These are phyloP conservation scores for Salpingus planirostris DNA, from an alignment of 2,888 invertebrate genomes.

Conservation along the genomic window DNA sequence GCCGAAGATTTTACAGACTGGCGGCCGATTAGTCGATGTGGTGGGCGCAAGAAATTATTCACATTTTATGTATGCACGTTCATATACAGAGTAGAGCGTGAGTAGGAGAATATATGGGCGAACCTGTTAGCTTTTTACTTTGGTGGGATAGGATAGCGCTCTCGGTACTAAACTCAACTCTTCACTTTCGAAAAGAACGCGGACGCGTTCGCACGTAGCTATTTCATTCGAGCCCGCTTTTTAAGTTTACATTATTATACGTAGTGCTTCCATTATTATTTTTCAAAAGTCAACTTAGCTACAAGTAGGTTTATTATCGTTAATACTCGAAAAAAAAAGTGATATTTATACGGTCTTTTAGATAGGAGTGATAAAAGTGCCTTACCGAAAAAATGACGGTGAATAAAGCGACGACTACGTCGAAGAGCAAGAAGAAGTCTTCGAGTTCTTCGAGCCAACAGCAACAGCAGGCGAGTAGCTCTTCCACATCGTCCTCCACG, in stretches of 20 bases:
- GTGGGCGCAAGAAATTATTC: too few relatives aligned
- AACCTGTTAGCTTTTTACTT: too few relatives aligned
- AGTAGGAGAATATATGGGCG: too few relatives aligned
- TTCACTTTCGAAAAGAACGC: constrained; percentile 28
- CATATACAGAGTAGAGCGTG: too few relatives aligned
- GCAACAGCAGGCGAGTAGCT: constrained; percentile 22
- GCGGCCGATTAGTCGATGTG: neutral
- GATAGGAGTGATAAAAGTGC: constrained; percentile 4
- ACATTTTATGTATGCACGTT: too few relatives aligned
- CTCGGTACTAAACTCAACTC: constrained; percentile 13
- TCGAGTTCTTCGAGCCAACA: constrained; percentile 21
- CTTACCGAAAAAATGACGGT: constrained; percentile 32
- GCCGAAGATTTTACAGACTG: constrained; percentile 18
- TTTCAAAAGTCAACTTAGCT: too few relatives aligned
- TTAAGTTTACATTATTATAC: too few relatives aligned
- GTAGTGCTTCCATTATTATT: too few relatives aligned
- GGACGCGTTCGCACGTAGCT: constrained; percentile 21
- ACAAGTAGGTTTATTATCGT: too few relatives aligned
- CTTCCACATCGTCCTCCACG: constrained; percentile 5
- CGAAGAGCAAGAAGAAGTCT: constrained; percentile 28
- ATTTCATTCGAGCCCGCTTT: constrained; percentile 18
- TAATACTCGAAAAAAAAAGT: too few relatives aligned
- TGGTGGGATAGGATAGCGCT: constrained; percentile 20
- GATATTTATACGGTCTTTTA: too few relatives aligned
- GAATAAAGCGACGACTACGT: constrained; percentile 29